Conservation (phyloP, 2,888 invertebrate genomes). For the Drosophila affinis region DNA sequence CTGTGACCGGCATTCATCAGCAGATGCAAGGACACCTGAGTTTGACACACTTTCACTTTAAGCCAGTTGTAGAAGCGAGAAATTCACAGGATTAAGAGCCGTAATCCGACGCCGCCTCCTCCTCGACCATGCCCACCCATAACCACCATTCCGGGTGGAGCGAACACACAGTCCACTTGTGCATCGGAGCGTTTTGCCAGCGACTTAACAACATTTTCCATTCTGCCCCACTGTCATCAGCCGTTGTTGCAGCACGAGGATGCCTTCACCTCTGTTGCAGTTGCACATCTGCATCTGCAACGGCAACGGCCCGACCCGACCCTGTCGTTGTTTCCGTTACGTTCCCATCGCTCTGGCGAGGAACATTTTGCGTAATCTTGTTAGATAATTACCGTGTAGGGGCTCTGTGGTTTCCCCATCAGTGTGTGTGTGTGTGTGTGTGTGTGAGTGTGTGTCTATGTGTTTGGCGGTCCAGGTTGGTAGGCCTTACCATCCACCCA, state of each 20-base stretch:
- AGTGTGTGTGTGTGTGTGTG: not conserved
- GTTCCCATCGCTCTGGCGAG: constrained; percentile 32
- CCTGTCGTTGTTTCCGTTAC: constrained; percentile 45
- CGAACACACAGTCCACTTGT: constrained; percentile 38
- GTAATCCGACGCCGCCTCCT: constrained; percentile 32
- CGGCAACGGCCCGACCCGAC: constrained; percentile 20
- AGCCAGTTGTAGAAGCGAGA: constrained; percentile 44
- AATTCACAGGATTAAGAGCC: constrained; percentile 45
- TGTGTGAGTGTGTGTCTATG: not conserved
- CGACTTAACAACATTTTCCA: constrained; percentile 61
- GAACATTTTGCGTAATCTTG: constrained; percentile 59
- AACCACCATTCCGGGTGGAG: constrained; percentile 31
- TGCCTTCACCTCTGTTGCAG: not conserved
- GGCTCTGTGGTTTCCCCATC: constrained; percentile 35
- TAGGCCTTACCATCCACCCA: constrained; percentile 4
- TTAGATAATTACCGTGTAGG: constrained; percentile 63
- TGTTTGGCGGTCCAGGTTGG: constrained; percentile 20
- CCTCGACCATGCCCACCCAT: constrained; percentile 24
- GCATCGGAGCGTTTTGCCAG: constrained; percentile 48
- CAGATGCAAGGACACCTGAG: constrained; percentile 42
- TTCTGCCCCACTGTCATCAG: constrained; percentile 50
- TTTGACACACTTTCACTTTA: constrained; percentile 43
- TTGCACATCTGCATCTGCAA: constrained; percentile 23
- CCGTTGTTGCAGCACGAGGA: constrained; percentile 19
- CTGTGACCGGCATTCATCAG: constrained; percentile 27